Evolutionary conservation across 2,888 invertebrate genomes (phyloP), one percentile per base, ranked within the genome.

Genomic region (Cantharis lateralis): DNA sequence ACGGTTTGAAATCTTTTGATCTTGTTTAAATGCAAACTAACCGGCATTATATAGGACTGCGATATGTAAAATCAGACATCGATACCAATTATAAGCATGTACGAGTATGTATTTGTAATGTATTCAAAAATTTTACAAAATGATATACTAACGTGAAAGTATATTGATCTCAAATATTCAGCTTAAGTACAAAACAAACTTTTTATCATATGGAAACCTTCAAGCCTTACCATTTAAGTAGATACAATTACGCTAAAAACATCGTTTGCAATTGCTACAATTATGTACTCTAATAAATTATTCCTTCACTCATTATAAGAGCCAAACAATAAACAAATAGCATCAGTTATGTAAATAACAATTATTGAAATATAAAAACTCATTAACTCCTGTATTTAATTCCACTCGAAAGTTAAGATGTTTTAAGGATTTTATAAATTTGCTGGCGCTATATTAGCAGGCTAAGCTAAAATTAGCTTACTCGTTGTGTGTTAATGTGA

Each of bases 1-100:
- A 82, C 82, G 80, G 80, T 79, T 78, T 80, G 77, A 77, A 81
- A 81, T 82, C 82, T 82, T 83, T 82, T 82, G 82, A 82, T 83
- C 82, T 83, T 82, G 80, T 81, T 82, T 82, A 81, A 82, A 82
- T 82, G 82, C 82, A 79, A 82, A 82, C 81, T 80, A 80, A 82
- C 79, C 80, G 75, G 80, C 80, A 80, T 81, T 82, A 81, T 79
- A 79, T 79, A 79, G 79, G 72, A 75, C 71, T 72, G 78, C 77
- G 78, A 80, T 80, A 82, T 81, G 79, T 81, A 81, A 64, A 73
- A 62, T 72, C 76, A 72, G 78, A 81, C 80, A 78, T 80, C 78
- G 77, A 81, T 81, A 82, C 81, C 83, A 82, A 83, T 83, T 83
- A 83, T 81, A 81, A 81, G 81, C 80, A 81, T 82, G 81, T 80